Evolutionary conservation across 2,888 invertebrate species (phyloP).

Genomic region (Stenotaenia linearis): DNA sequence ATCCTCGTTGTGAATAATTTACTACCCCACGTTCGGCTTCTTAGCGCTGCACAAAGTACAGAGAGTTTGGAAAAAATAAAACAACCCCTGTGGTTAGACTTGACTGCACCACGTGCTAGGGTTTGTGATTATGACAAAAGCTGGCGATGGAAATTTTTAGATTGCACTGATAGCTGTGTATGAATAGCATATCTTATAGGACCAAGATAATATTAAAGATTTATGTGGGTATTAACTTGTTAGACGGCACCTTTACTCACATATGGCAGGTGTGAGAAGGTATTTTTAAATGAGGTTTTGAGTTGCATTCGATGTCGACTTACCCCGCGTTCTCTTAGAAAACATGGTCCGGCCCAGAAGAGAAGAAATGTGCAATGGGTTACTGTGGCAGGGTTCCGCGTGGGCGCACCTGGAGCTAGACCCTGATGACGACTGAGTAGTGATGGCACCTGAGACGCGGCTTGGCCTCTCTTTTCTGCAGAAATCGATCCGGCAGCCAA

Average conservation of each 20-base stretch:
- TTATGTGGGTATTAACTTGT: background rate
- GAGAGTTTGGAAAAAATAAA: background rate
- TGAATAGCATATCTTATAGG: background rate
- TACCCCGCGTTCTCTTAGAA: background rate
- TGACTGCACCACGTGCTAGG: constrained; percentile 6
- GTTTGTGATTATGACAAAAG: background rate
- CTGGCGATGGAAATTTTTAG: background rate
- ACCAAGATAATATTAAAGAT: background rate
- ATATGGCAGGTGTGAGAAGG: background rate
- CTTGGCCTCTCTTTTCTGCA: constrained; percentile 1
- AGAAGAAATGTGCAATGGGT: constrained; percentile 15
- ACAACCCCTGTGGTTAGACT: constrained; percentile 2
- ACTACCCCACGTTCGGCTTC: background rate
- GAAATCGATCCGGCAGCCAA: constrained; percentile 15
- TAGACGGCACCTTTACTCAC: background rate
- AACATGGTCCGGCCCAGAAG: constrained; percentile 15
- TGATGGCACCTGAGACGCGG: constrained; percentile 15
- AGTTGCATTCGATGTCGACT: background rate
- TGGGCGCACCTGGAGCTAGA: constrained; percentile 19
- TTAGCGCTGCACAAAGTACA: background rate
- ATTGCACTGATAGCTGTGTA: background rate
- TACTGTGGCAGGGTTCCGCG: constrained; percentile 9
- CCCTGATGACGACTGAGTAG: constrained; percentile 4
- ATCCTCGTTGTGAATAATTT: background rate
- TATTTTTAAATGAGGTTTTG: background rate